Evolutionary conservation across 35 echinoderm and acorn worm genomes (phyloP), one percentile per base, ranked within the genome.

Genomic region (Lytechinus variegatus): DNA sequence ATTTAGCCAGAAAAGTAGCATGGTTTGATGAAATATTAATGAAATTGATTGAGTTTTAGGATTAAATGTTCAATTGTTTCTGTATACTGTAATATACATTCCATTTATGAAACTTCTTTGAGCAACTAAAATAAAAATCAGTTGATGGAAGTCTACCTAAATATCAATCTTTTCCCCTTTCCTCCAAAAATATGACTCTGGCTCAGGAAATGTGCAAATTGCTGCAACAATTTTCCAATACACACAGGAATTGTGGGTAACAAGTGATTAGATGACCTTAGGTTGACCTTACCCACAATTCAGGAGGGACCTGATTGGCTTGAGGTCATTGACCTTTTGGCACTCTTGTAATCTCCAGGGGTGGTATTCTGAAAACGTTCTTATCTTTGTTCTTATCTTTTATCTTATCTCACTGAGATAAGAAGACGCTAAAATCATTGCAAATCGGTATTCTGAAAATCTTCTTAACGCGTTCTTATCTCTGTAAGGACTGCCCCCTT

Each of bases 301-400:
- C 54, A 93, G 55, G n/a, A 55, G 92, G 54, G 92, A 93, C n/a
- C 53, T 21, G 53, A 93, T 57, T 54, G 92, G 92, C 92, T 54
- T 93, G 55, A 57, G 92, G 92, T 93, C 92, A 93, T 56, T 93
- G 92, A 93, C 92, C 92, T 93, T 93, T 93, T 93, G 92, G 57
- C 92, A 93, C 92, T 57, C 52, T 8, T 54, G 53, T 54, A 57
- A 93, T 93, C 92, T 93, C 92, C 92, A 56, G 52, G n/a, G n/a
- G n/a, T n/a, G n/a, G n/a, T n/a, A n/a, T n/a, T n/a, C n/a, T n/a
- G n/a, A n/a, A n/a, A n/a, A n/a, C n/a, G n/a, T n/a, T n/a, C n/a
- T n/a, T n/a, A n/a, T n/a, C n/a, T n/a, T n/a, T n/a, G n/a, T n/a
- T n/a, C n/a, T n/a, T n/a, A n/a, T n/a, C n/a, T n/a, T n/a, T n/a